A percentile compares a stretch with the other conserved stretches of the same genome.
Conservation (phyloP, 37 sponge, comb jelly and placozoan species). For the Tethya wilhelma region DNA sequence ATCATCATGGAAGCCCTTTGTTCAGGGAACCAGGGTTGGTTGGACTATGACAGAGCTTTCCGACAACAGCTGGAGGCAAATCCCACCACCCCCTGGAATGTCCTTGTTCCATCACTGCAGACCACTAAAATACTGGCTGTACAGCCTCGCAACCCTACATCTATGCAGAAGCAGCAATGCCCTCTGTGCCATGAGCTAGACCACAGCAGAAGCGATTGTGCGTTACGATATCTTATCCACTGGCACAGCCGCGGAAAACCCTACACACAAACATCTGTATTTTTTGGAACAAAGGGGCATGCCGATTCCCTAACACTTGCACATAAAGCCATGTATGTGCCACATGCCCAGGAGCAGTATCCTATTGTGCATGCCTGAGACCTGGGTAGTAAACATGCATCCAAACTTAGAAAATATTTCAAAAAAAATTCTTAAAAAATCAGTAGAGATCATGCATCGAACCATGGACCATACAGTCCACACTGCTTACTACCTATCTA, state of each 20-base stretch:
- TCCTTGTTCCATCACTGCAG: neutral
- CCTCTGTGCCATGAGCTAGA: neutral
- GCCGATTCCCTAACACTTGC: constrained; percentile 1
- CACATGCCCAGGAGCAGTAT: neutral
- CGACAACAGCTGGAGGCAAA: neutral
- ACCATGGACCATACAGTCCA: too few relatives aligned
- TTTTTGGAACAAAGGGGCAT: constrained; percentile 13
- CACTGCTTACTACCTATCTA: too few relatives aligned
- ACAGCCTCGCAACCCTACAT: neutral
- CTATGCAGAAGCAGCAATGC: neutral
- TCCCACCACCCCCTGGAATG: neutral
- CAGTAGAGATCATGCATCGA: too few relatives aligned
- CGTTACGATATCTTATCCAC: neutral
- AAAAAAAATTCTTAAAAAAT: too few relatives aligned
- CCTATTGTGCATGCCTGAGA: neutral
- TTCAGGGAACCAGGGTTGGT: too few relatives aligned
- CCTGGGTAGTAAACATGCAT: too few relatives aligned
- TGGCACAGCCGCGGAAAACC: too few relatives aligned
- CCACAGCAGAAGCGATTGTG: neutral
- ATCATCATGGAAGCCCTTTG: too few relatives aligned
- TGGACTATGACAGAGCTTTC: constrained; percentile 3
- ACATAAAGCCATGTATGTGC: constrained; percentile 21
- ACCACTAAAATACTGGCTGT: neutral
- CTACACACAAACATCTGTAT: neutral
- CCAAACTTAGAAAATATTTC: too few relatives aligned